A percentile compares a stretch with the other conserved stretches of the same genome.
Evolutionary conservation across 2,888 invertebrate species (phyloP).

Genomic region (Pheosia tremula): DNA sequence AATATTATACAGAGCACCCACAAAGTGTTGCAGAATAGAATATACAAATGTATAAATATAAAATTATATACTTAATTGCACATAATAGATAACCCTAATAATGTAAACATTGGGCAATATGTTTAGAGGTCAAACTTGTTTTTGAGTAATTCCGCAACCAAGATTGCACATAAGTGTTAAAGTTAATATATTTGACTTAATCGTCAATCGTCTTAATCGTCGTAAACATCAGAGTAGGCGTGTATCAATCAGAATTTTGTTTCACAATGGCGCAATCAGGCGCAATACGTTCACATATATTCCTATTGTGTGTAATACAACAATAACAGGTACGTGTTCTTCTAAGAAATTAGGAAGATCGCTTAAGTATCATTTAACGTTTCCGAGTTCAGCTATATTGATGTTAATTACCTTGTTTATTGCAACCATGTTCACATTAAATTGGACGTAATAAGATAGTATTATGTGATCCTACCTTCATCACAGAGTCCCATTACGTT

Average conservation of each 20-base stretch:
- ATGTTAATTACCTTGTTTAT: conserved; percentile 74
- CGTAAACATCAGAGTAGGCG: conserved; percentile 20
- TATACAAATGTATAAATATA: too few species aligned
- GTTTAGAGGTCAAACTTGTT: conserved; percentile 70
- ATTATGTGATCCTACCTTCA: conserved; percentile 62
- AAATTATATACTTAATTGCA: neutral
- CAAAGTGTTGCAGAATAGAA: too few species aligned
- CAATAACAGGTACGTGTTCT: neutral
- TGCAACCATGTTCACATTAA: conserved; percentile 31
- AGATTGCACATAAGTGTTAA: conserved; percentile 49
- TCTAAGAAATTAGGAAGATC: neutral
- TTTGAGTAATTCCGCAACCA: conserved; percentile 62
- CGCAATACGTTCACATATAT: neutral
- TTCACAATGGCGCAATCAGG: conserved; percentile 25
- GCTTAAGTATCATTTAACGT: conserved; percentile 12
- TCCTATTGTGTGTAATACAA: conserved; percentile 5
- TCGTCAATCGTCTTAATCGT: conserved; percentile 41
- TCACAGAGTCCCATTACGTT: conserved; percentile 73
- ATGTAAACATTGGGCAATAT: conserved; percentile 60
- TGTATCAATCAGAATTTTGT: conserved; percentile 8
- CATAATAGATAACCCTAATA: conserved; percentile 52
- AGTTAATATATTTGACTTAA: conserved; percentile 48
- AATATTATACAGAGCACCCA: too few species aligned
- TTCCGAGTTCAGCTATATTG: conserved; percentile 28
- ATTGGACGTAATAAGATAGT: conserved; percentile 23